A percentile compares a stretch with the other conserved stretches of the same genome.
These are phyloP conservation scores for Scaptomyza caliginosa DNA, from an alignment of 2,888 invertebrate genomes.

Conservation along the genomic window DNA sequence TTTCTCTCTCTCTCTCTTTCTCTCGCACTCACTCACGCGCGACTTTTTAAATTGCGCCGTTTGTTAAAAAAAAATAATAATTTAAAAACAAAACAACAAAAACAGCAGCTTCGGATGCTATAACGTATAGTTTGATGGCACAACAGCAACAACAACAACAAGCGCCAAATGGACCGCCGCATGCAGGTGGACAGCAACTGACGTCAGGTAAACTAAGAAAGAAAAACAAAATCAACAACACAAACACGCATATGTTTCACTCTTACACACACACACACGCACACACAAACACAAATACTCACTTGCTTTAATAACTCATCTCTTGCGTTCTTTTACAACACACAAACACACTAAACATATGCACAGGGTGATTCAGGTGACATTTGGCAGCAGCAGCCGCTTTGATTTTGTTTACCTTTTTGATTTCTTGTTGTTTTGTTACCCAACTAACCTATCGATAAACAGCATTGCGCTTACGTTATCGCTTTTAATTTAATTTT, in stretches of 20 bases:
- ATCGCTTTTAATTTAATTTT: constrained; percentile 19
- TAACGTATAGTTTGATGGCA: constrained; percentile 84
- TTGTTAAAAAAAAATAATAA: constrained; percentile 9
- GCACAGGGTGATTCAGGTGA: constrained; percentile 39
- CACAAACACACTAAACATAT: constrained; percentile 1
- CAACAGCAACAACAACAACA: constrained; percentile 75
- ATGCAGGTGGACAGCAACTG: constrained; percentile 78
- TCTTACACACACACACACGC: background rate
- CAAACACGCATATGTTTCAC: constrained; percentile 5
- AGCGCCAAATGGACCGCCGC: constrained; percentile 81
- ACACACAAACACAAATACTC: background rate
- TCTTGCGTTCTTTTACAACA: constrained; percentile 16
- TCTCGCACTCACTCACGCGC: constrained; percentile 7
- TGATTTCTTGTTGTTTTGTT: background rate
- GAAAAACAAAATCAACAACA: constrained; percentile 1
- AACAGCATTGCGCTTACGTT: constrained; percentile 1
- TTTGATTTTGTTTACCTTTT: constrained; percentile 6
- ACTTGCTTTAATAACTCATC: constrained; percentile 3
- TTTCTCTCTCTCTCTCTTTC: constrained; percentile 49
- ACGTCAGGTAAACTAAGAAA: constrained; percentile 76
- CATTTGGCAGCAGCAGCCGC: constrained; percentile 7
- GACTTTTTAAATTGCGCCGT: constrained; percentile 11
- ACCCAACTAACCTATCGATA: constrained; percentile 31
- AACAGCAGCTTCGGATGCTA: constrained; percentile 82
- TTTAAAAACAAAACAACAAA: constrained; percentile 1